Conservation (phyloP, 2,113 vertebrate species). For the Urocolius indicus region DNA sequence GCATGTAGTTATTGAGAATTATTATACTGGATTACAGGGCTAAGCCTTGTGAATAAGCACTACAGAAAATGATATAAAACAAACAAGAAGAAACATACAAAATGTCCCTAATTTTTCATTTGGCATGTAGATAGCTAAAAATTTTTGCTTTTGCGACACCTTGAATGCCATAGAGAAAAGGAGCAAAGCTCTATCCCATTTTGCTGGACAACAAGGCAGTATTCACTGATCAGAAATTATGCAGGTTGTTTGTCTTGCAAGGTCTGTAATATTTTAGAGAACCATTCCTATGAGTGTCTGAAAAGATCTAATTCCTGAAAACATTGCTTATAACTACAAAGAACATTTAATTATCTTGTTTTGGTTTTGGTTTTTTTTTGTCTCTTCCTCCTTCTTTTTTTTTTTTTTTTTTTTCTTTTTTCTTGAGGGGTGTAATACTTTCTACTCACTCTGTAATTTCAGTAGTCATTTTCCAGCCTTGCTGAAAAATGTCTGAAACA, state of each 20-base stretch:
- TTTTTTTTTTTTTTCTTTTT: not conserved
- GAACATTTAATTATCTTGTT: not conserved
- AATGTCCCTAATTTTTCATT: not conserved
- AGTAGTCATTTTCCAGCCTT: not conserved
- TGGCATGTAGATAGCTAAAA: not conserved
- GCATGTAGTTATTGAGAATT: not conserved
- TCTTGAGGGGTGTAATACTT: not conserved
- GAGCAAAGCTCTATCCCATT: not conserved
- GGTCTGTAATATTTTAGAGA: not conserved
- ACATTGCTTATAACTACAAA: not conserved
- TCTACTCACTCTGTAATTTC: not conserved
- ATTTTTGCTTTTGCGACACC: not conserved
- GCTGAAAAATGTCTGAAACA: not conserved
- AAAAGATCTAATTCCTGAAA: not conserved
- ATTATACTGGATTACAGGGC: not conserved
- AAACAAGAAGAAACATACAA: not conserved
- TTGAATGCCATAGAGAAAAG: not conserved
- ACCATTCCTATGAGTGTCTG: not conserved
- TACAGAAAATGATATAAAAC: not conserved
- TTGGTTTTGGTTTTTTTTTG: fast-evolving
- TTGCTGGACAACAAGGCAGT: not conserved
- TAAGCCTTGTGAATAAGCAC: not conserved
- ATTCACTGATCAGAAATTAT: not conserved
- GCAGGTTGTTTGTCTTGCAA: not conserved
- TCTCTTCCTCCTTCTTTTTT: not conserved